These are phyloP conservation scores for Cyprinella venusta DNA, from an alignment of 2,797 vertebrate species.

Conservation along the genomic window DNA sequence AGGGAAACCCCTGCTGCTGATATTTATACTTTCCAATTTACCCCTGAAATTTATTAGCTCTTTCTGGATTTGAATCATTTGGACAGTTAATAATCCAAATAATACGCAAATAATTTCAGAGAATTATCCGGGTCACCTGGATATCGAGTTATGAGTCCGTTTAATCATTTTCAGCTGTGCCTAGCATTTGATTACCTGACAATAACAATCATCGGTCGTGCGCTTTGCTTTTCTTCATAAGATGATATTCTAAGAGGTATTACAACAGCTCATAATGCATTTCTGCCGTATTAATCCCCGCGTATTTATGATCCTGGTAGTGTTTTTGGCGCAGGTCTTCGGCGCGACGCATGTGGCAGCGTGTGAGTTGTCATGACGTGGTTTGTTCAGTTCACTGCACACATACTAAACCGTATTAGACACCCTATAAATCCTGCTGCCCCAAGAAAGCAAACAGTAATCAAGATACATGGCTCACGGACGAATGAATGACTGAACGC, in stretches of 20 bases:
- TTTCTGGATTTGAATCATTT: constrained; percentile 35
- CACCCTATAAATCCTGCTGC: constrained; percentile 79
- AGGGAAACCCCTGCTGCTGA: constrained; percentile 30
- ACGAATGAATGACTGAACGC: constrained; percentile 48
- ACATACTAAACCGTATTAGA: constrained; percentile 76
- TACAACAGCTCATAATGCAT: constrained; percentile 29
- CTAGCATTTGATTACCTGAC: background rate
- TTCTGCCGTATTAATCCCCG: constrained; percentile 24
- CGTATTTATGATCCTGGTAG: constrained; percentile 14
- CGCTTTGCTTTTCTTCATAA: background rate
- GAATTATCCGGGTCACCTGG: constrained; percentile 9
- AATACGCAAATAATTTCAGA: constrained; percentile 16
- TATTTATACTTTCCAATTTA: constrained; percentile 40
- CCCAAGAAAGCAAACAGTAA: constrained; percentile 69
- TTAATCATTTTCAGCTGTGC: constrained; percentile 9
- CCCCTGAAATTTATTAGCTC: constrained; percentile 18
- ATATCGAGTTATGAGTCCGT: constrained; percentile 7
- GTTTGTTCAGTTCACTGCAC: constrained; percentile 74
- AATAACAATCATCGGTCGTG: constrained; percentile 3
- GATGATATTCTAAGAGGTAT: constrained; percentile 22
- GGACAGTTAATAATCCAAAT: constrained; percentile 37
- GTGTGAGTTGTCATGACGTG: constrained; percentile 77
- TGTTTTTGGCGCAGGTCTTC: constrained; percentile 25
- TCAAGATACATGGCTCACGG: constrained; percentile 62
- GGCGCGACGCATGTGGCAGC: constrained; percentile 62